These are phyloP conservation scores for Coenobita brevimanus DNA, from an alignment of 1,140 invertebrate genomes.

Conservation along the genomic window DNA sequence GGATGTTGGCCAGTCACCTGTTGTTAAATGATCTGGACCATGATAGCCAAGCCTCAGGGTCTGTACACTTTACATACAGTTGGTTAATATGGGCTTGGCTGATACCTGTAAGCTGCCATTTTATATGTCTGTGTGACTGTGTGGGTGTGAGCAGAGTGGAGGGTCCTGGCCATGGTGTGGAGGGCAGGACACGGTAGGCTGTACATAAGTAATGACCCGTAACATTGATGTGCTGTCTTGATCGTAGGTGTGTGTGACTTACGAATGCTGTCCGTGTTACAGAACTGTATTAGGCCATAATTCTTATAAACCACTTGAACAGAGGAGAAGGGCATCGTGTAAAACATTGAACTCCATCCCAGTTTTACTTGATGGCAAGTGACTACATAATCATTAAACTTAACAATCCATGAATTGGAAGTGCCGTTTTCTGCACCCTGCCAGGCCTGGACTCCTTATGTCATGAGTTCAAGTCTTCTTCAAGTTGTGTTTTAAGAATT, in stretches of 20 bases:
- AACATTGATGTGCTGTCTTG: slow-evolving; percentile 63
- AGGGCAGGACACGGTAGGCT: slow-evolving; percentile 43
- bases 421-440: too few relatives aligned
- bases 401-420: too few relatives aligned
- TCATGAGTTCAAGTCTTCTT: slow-evolving; percentile 8
- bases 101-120: too few relatives aligned
- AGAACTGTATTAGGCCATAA: slow-evolving; percentile 45
- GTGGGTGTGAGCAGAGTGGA: too few relatives aligned
- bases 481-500: slow-evolving; percentile 47
- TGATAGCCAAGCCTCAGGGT: too few relatives aligned
- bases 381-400: background rate
- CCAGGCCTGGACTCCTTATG: background rate
- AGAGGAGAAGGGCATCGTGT: background rate
- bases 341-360: slow-evolving; percentile 33
- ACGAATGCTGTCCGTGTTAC: slow-evolving; percentile 52
- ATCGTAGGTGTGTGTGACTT: slow-evolving; percentile 53
- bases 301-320: slow-evolving; percentile 23
- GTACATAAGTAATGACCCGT: slow-evolving; percentile 56
- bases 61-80: too few relatives aligned
- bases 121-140: too few relatives aligned
- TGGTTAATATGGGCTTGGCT: too few relatives aligned
- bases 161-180: slow-evolving; percentile 14
- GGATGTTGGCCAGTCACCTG: too few relatives aligned
- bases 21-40: too few relatives aligned
- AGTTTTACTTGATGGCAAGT: background rate